Base-by-base conservation (phyloP, 2,888 invertebrate genomes). In the Camptogramma bilineatum region DNA sequence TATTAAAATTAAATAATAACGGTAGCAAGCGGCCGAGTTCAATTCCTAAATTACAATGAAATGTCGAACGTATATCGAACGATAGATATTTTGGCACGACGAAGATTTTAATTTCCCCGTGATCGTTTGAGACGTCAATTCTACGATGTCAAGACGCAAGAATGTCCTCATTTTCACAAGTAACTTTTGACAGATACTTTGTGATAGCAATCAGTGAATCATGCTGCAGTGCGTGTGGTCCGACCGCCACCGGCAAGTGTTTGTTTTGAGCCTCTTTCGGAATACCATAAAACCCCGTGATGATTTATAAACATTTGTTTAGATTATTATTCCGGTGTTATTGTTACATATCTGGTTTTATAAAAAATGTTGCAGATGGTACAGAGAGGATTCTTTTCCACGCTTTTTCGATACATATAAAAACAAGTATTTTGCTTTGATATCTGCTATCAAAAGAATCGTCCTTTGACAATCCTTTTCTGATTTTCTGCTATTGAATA, bases 221-320 rank as follows among this genome's bases (percentile, higher is more conserved):
- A 74, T 59, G 47, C 69, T 59, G 47, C 69, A 31, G 58, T 53
- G 83, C 78, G 86, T 86, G 87, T 86, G 87, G 87, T 80, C 85
- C 73, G 66, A 54, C 71, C 63, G 62, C 63, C 62, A 68, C 63
- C 56, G 13, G 55, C 61, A 64, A 74, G 17, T 79, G 77, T 80
- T 81, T 77, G 79, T 79, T 80, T 80, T 67, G 60, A 79, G 72
- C 75, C 76, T 62, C 74, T 77, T 73, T 72, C 70, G 65, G 77
- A 79, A 73, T 73, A 76, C 72, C 78, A 76, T 80, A 79, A 81
- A 77, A 72, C 71, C 65, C 18, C 68, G 64, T 60, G 68, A 74
- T 76, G 65, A 74, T 72, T 77, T 75, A 77, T 73, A 74, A 77
- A 80, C 73, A 78, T 77, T 80, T 75, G 71, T 71, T 60, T 61